These are phyloP conservation scores for Drosophila nannoptera DNA, from an alignment of 1,140 invertebrate genomes.

Conservation along the genomic window DNA sequence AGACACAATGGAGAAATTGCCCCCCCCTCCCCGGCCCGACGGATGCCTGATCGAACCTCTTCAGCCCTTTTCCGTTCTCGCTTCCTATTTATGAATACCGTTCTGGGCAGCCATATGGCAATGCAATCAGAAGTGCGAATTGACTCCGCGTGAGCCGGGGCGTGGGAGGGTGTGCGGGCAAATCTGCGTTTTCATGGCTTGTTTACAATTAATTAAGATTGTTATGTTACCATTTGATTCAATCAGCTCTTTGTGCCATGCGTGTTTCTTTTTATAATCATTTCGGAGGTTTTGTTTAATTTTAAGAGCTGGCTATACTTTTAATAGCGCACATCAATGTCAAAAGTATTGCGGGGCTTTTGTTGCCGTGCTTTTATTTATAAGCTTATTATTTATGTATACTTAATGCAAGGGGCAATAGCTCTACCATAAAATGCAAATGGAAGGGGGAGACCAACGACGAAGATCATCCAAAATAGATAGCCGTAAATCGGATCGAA, in stretches of 20 bases:
- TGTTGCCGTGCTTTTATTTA: not conserved
- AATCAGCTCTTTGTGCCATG: constrained; percentile 52
- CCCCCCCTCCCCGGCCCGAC: not conserved
- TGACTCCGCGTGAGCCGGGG: constrained; percentile 34
- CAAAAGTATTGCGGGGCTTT: not conserved
- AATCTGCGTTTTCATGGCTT: constrained; percentile 60
- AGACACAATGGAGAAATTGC: constrained; percentile 6
- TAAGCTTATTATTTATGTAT: not conserved
- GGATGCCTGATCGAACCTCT: too few species aligned
- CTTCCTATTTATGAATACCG: not conserved
- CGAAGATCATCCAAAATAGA: too few species aligned
- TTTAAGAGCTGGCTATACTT: constrained; percentile 7
- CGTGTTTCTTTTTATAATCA: constrained; percentile 14
- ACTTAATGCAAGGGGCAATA: not conserved
- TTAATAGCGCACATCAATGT: constrained; percentile 17
- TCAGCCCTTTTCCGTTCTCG: too few species aligned
- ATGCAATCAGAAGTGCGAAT: constrained; percentile 30
- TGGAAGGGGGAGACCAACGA: too few species aligned
- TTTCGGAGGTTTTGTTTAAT: constrained; percentile 12
- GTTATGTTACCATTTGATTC: constrained; percentile 68
- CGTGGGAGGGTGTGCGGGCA: constrained; percentile 2
- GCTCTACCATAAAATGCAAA: not conserved
- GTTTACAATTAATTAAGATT: constrained; percentile 75
- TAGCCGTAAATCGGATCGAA: not conserved
- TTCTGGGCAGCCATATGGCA: constrained; percentile 21